Conservation (phyloP, 2,797 vertebrate species). For the Neoniphon sammara region DNA sequence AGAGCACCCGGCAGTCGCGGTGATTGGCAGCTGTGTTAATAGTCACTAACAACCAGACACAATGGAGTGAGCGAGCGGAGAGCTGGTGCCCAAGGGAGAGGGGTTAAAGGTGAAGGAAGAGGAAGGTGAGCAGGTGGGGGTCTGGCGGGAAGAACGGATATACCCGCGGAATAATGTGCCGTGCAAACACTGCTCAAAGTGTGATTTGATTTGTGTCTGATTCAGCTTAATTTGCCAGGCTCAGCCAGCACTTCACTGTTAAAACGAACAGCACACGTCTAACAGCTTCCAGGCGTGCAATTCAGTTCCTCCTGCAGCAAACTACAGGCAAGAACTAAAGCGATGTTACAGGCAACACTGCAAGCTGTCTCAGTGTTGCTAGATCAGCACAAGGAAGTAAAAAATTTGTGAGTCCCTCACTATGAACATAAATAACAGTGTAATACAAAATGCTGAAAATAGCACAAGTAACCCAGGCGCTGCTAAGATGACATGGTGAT, state of each 20-base stretch:
- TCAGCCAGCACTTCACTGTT: slow-evolving; percentile 2
- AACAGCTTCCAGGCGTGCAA: background rate
- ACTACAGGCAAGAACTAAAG: background rate
- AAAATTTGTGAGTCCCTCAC: background rate
- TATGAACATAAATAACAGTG: slow-evolving; percentile 2
- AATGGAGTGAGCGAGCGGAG: slow-evolving; percentile 47
- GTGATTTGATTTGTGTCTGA: slow-evolving; percentile 69
- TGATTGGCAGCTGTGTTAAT: slow-evolving; percentile 82
- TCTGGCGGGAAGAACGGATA: slow-evolving; percentile 49
- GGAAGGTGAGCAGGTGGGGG: slow-evolving; percentile 68
- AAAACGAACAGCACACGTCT: background rate
- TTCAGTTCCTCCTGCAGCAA: background rate
- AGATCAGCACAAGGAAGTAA: background rate
- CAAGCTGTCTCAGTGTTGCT: no score
- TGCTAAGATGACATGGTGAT: background rate
- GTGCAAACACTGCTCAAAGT: slow-evolving; percentile 56
- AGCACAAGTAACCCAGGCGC: background rate
- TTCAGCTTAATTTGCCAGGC: slow-evolving; percentile 40
- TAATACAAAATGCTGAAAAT: slow-evolving; percentile 9
- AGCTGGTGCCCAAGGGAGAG: slow-evolving; percentile 41
- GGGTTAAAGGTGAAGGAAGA: slow-evolving; percentile 65
- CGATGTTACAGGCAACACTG: no score
- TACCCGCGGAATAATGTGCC: slow-evolving; percentile 45
- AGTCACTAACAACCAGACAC: slow-evolving; percentile 77
- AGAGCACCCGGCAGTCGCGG: slow-evolving; percentile 42